These are phyloP conservation scores for Choristoneura rosaceana DNA, from an alignment of 2,888 invertebrate species.

Conservation along the genomic window DNA sequence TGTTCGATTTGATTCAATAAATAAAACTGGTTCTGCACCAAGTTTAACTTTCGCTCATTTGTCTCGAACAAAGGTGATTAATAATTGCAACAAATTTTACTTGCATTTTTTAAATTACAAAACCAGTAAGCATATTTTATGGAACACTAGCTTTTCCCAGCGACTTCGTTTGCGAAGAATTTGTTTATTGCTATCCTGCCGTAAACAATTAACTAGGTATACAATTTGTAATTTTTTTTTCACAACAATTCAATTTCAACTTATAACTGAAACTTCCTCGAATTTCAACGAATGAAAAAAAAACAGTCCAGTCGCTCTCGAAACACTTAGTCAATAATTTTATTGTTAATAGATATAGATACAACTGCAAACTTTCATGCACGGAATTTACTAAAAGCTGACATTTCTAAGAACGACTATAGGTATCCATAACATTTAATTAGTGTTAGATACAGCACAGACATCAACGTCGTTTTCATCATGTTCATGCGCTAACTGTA, in stretches of 20 bases:
- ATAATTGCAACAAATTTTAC: constrained; percentile 35
- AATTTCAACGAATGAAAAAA: too few species aligned
- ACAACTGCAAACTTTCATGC: too few species aligned
- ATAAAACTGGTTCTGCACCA: constrained; percentile 41
- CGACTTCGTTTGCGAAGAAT: too few species aligned
- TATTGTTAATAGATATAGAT: background rate
- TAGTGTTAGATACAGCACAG: background rate
- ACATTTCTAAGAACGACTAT: background rate
- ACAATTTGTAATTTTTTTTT: too few species aligned
- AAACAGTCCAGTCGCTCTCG: too few species aligned
- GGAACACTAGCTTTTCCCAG: background rate
- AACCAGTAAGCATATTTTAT: background rate
- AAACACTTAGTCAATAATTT: too few species aligned
- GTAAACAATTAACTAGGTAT: too few species aligned
- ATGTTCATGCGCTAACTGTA: background rate
- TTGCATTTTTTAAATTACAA: constrained; percentile 34
- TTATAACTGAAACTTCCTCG: too few species aligned
- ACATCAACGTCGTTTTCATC: background rate
- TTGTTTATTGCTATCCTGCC: too few species aligned
- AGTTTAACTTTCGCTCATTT: constrained; percentile 43
- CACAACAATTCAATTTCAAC: too few species aligned
- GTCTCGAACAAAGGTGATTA: constrained; percentile 40
- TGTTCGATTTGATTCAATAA: constrained; percentile 42
- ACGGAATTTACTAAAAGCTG: background rate
- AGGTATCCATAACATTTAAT: background rate